Conservation (phyloP, 2,113 vertebrate genomes). For the Daphoenositta chrysoptera region DNA sequence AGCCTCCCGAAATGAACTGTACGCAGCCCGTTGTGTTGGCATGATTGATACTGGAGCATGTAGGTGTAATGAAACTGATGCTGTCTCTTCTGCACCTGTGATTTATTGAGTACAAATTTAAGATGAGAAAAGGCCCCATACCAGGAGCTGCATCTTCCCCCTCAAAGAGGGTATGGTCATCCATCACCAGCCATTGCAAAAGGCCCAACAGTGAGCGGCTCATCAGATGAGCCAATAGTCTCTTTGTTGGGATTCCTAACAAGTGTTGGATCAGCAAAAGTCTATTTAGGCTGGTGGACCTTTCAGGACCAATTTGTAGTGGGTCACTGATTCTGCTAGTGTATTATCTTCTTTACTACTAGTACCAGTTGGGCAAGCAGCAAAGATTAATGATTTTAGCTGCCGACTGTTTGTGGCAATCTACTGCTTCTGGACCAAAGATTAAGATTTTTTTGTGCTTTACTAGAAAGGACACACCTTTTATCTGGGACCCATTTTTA, state of each 20-base stretch:
- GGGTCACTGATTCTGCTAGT: conserved; percentile 94
- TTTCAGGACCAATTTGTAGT: conserved; percentile 99
- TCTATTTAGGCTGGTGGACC: conserved; percentile 99
- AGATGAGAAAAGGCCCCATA: conserved; percentile 89
- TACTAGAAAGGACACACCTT: conserved; percentile 76
- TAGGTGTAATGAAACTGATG: conserved; percentile 89
- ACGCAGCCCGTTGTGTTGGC: conserved; percentile 74
- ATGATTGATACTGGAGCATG: conserved; percentile 86
- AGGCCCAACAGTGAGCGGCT: conserved; percentile 89
- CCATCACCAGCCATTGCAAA: conserved; percentile 95
- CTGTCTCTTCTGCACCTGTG: conserved; percentile 85
- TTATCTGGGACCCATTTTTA: conserved; percentile 54
- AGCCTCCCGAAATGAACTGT: conserved; percentile 80
- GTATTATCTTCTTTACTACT: conserved; percentile 95
- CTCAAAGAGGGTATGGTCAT: conserved; percentile 89
- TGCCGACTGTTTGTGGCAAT: conserved; percentile 75
- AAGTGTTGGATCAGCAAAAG: conserved; percentile 99
- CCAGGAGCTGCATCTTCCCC: conserved; percentile 84
- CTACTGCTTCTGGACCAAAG: conserved; percentile 78
- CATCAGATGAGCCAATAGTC: conserved; percentile 92
- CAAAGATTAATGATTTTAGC: conserved; percentile 98
- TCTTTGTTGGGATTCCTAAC: conserved; percentile 98
- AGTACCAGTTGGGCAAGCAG: conserved; percentile 90
- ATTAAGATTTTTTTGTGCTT: conserved; percentile 82
- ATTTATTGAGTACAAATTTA: conserved; percentile 90